Conservation (phyloP, 2,888 invertebrate genomes). For the Noctua comes region DNA sequence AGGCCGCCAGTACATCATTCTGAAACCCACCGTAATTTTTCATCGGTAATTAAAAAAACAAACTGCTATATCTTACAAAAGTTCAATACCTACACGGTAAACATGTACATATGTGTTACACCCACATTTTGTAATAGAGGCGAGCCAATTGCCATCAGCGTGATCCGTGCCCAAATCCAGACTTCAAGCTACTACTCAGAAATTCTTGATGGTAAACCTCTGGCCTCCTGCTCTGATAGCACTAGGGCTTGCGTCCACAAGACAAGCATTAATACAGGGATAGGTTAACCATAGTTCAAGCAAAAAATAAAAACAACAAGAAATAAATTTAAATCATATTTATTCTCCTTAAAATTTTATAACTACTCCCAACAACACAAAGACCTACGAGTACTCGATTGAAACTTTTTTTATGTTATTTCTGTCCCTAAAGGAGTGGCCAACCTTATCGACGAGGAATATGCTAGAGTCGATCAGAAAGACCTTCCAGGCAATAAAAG, state of each 20-base stretch:
- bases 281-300: neutral
- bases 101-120: too few relatives aligned
- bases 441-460: neutral
- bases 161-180: too few relatives aligned
- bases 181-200: too few relatives aligned
- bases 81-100: too few relatives aligned
- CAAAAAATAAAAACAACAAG: neutral
- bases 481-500: neutral
- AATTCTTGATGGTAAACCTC: too few relatives aligned
- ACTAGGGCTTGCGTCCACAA: neutral
- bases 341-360: slow-evolving; percentile 25
- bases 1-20: too few relatives aligned
- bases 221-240: neutral
- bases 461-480: neutral
- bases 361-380: slow-evolving; percentile 8
- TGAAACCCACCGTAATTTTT: too few relatives aligned
- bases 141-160: too few relatives aligned
- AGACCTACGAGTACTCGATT: neutral
- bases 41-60: too few relatives aligned
- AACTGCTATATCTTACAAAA: too few relatives aligned
- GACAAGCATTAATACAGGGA: neutral
- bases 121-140: too few relatives aligned
- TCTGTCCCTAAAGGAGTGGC: neutral
- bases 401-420: neutral
- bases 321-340: slow-evolving; percentile 21